Percentiles rank a stretch among this genome's conserved stretches.
phyloP scores from a whole-genome alignment of 2,797 vertebrate species.

The Lithobates pipiens region DNA sequence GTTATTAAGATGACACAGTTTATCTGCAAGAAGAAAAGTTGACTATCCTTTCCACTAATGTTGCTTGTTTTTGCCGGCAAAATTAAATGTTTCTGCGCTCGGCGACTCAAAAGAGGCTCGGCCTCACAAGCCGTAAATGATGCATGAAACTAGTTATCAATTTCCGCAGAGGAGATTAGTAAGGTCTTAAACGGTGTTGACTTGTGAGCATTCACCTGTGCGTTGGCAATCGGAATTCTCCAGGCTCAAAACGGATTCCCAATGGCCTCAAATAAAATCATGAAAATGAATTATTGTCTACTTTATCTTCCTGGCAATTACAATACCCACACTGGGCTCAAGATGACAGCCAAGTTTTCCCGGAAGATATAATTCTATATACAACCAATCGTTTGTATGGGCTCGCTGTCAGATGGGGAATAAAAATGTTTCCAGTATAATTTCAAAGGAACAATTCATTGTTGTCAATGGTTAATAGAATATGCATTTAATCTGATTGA shows the following conservation, averaged over 20 bases:
- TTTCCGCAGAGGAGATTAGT: constrained; percentile 49
- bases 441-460: constrained; percentile 61
- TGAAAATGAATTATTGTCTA: constrained; percentile 59
- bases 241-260: constrained; percentile 47
- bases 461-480: constrained; percentile 62
- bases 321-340: constrained; percentile 48
- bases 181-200: constrained; percentile 48
- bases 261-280: constrained; percentile 45
- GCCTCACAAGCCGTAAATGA: constrained; percentile 26
- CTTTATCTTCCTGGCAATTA: constrained; percentile 58
- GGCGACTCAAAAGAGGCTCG: not conserved
- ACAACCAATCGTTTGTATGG: constrained; percentile 53
- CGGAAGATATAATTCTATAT: constrained; percentile 61
- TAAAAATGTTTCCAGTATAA: constrained; percentile 60
- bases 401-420: constrained; percentile 57
- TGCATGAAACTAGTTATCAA: constrained; percentile 56
- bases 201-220: constrained; percentile 35
- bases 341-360: constrained; percentile 60
- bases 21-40: constrained; percentile 41
- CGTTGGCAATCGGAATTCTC: constrained; percentile 45
- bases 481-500: constrained; percentile 64
- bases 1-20: constrained; percentile 44
- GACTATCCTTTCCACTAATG: constrained; percentile 44
- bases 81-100: constrained; percentile 42
- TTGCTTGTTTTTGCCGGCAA: constrained; percentile 36